Evolutionary conservation across 2,888 invertebrate genomes (phyloP), one percentile per base, ranked within the genome.

Genomic region (Anoncus sp.): DNA sequence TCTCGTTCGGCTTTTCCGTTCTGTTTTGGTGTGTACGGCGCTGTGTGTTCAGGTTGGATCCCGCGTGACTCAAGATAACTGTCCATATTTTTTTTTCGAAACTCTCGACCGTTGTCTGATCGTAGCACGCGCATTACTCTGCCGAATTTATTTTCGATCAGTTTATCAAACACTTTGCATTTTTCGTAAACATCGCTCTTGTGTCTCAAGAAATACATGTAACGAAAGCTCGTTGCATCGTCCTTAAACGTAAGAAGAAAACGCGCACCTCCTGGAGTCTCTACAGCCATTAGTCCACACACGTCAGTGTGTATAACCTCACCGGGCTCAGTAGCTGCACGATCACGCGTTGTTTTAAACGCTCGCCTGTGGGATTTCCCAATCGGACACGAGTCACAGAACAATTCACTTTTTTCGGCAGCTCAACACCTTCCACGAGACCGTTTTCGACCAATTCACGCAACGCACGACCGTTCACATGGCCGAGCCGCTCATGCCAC

Each of bases 401-500:
- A 69, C 4, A 38, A 2, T 5, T 69, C 57, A 20, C 22, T 0
- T 3, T 43, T n/a, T 79, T 70, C 12, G 73, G 27, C n/a, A 81
- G 45, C 1, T 78, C 49, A 1, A 83, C 59, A 1, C 81, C 84
- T 9, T 59, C 24, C 18, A 82, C 77, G 2, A 73, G 53, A 2
- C 62, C 62, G 7, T 81, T 72, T 7, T 72, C 65, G 0, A 78
- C 62, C 47, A 83, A 55, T 12, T 75, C 67, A 22, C 69, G 47
- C 53, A 81, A 16, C 16, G 75, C 40, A 1, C 24, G 16, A 12
- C 35, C 62, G 12, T 83, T 84, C 9, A 81, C 78, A 38, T 82
- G 82, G 0, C 82, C 82, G 51, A 82, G 40, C 27, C 80, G 65
- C 45, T 84, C 83, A 69, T 82, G 81, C 81, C 81, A 83, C 27